These are phyloP conservation scores for Tyto alba DNA, from an alignment of 2,113 vertebrate genomes.

Conservation along the genomic window DNA sequence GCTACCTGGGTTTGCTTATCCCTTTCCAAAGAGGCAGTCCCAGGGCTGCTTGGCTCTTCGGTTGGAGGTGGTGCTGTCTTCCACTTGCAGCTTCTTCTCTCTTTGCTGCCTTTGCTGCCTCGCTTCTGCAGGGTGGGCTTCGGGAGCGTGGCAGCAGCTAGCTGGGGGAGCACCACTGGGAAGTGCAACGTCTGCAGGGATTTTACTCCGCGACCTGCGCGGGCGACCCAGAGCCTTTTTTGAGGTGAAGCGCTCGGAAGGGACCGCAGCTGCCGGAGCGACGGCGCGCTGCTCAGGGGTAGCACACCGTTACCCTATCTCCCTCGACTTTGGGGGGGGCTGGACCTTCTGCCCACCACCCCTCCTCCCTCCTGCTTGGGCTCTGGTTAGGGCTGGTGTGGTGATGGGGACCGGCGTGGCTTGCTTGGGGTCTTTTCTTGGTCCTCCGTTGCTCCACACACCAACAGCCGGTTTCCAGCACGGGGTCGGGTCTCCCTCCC, in stretches of 20 bases:
- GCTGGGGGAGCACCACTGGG: not conserved
- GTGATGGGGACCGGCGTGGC: not conserved
- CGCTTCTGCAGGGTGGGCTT: not conserved
- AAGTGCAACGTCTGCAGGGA: not conserved
- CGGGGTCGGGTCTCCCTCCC: rapidly evolving
- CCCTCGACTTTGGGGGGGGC: not conserved
- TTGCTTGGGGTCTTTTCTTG: not conserved
- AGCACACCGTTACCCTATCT: rapidly evolving
- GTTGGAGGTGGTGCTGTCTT: not conserved
- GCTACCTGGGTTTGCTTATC: not conserved
- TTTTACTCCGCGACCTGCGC: rapidly evolving
- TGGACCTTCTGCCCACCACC: not conserved
- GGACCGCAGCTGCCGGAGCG: rapidly evolving
- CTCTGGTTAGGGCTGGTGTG: not conserved
- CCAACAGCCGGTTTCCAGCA: not conserved
- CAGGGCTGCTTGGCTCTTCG: not conserved
- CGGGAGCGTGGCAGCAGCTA: not conserved
- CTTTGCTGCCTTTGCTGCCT: not conserved
- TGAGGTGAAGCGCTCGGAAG: not conserved
- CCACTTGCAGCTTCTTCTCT: not conserved
- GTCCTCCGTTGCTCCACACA: not conserved
- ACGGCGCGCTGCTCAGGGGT: rapidly evolving
- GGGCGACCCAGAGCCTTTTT: not conserved
- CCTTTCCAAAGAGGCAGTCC: not conserved
- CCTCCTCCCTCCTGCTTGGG: rapidly evolving